phyloP scores from a whole-genome alignment of 53 echinoderm and acorn worm species.

The Henricia sp. region DNA sequence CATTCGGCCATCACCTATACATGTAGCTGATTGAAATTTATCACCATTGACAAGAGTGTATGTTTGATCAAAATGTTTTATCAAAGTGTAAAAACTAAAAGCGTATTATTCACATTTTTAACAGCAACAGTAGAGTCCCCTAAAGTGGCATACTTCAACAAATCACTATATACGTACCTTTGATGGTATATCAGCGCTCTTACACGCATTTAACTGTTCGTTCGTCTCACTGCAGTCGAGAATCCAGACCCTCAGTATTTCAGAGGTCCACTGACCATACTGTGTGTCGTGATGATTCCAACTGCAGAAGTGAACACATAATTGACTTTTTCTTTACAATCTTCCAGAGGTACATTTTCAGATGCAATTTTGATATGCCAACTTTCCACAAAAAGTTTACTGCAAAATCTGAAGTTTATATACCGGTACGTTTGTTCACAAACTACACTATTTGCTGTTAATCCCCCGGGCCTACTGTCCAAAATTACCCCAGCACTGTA shows the following conservation, averaged over 20 bases:
- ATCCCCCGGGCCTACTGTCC: not conserved
- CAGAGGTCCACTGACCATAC: conserved; percentile 7
- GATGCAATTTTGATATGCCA: not conserved
- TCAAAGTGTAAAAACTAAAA: not conserved
- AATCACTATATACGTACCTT: conserved; percentile 17
- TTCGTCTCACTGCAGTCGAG: conserved; percentile 18
- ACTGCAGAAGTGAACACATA: not conserved
- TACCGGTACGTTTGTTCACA: no score
- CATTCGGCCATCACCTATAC: not conserved
- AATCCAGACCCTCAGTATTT: conserved; percentile 41
- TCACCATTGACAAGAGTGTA: no score
- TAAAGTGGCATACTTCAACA: not conserved
- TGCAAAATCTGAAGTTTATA: no score
- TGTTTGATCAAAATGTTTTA: no score
- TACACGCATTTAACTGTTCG: not conserved
- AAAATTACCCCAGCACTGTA: no score
- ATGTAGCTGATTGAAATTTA: not conserved
- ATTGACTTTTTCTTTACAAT: not conserved
- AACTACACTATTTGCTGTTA: no score
- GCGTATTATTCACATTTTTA: not conserved
- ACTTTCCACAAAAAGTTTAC: not conserved
- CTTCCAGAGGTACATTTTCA: not conserved
- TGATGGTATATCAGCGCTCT: conserved; percentile 32
- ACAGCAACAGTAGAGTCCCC: not conserved
- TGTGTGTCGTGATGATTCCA: not conserved